A percentile compares a stretch with the other conserved stretches of the same genome.
These are phyloP conservation scores for Gyps fulvus DNA, from an alignment of 2,113 vertebrate species.

Conservation along the genomic window DNA sequence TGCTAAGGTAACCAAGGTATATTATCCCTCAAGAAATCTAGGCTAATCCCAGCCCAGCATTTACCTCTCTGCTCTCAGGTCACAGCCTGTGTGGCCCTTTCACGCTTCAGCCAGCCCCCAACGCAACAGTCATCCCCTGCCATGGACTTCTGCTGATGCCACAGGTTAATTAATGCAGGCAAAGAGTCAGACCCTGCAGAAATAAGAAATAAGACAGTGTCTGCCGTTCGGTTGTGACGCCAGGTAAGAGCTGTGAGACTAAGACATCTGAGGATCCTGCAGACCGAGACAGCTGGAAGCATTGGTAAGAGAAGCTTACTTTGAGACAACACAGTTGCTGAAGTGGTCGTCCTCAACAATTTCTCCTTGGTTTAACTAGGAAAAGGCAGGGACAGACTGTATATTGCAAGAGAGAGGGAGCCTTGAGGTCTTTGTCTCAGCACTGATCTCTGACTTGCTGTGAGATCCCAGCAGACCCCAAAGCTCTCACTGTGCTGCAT, in stretches of 20 bases:
- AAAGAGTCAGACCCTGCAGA: not conserved
- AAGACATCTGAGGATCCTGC: not conserved
- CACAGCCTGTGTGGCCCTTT: not conserved
- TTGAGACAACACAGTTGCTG: not conserved
- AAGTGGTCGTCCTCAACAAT: not conserved
- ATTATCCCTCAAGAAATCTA: not conserved
- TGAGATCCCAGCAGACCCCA: not conserved
- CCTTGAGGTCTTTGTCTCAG: not conserved
- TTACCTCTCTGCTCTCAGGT: not conserved
- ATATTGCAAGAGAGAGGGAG: not conserved
- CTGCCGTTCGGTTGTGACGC: not conserved
- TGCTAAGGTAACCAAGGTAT: not conserved
- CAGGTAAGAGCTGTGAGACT: not conserved
- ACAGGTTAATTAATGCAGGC: not conserved
- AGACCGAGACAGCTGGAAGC: not conserved
- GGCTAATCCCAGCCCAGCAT: not conserved
- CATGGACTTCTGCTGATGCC: not conserved
- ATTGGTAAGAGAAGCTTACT: not conserved
- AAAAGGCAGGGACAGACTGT: not conserved
- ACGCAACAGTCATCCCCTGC: not conserved
- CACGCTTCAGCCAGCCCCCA: not conserved
- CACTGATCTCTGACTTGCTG: not conserved
- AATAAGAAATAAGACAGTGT: not conserved
- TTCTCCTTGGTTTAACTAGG: not conserved
- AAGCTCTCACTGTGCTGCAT: not conserved